Conservation (phyloP, 2,113 vertebrate genomes). For the Phylloscopus trochilus region DNA sequence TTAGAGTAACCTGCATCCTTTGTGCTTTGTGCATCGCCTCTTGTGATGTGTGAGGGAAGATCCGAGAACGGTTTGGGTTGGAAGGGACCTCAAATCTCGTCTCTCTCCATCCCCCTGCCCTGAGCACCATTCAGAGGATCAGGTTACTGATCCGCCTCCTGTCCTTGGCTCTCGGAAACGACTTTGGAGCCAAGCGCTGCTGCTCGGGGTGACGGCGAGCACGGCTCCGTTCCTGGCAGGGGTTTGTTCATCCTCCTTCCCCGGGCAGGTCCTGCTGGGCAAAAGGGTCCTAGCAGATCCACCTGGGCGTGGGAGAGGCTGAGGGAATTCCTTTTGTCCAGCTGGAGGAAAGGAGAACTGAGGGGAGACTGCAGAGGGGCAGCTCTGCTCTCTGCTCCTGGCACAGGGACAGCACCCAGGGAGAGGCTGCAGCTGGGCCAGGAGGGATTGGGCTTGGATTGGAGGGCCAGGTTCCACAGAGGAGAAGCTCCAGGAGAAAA, state of each 20-base stretch:
- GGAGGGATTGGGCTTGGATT: accelerated
- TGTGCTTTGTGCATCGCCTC: too few relatives aligned
- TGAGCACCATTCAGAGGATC: background rate
- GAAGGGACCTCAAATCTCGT: background rate
- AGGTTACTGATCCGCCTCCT: background rate
- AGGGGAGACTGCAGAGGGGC: background rate
- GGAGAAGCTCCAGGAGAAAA: background rate
- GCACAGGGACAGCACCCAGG: background rate
- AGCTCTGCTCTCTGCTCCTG: background rate
- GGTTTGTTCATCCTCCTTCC: background rate
- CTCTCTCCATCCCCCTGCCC: background rate
- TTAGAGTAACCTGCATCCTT: too few relatives aligned
- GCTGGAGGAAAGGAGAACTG: background rate
- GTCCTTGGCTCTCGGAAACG: background rate
- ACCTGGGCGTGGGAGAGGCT: background rate
- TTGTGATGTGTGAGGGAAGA: accelerated
- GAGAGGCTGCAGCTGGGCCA: accelerated
- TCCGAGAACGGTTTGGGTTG: background rate
- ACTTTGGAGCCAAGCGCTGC: background rate
- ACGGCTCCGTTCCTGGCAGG: background rate
- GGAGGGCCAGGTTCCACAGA: accelerated
- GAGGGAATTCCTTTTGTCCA: background rate
- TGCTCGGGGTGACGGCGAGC: background rate
- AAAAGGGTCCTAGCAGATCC: accelerated
- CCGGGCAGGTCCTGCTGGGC: background rate